phyloP scores from a whole-genome alignment of 2,113 vertebrate genomes.

The Alethe castanea region DNA sequence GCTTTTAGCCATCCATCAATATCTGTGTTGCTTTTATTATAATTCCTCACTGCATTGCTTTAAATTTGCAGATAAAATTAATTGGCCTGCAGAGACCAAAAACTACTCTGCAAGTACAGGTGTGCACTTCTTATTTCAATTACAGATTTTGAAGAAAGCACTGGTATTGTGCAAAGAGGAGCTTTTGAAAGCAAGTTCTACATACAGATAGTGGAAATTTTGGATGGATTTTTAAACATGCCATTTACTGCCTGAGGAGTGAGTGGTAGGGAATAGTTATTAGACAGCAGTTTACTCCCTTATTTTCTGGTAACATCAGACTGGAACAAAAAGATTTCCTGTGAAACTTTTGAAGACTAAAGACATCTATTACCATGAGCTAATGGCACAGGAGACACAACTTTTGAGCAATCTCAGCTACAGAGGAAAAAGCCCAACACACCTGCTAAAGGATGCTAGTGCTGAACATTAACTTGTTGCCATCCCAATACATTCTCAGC shows the following conservation, averaged over 20 bases:
- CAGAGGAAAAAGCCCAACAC: background rate
- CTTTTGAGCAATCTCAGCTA: background rate
- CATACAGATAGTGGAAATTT: background rate
- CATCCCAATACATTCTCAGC: background rate
- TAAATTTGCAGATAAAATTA: constrained; percentile 61
- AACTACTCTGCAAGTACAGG: background rate
- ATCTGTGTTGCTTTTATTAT: constrained; percentile 52
- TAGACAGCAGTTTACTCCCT: background rate
- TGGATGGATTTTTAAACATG: background rate
- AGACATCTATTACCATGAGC: background rate
- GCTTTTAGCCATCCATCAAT: constrained; percentile 28
- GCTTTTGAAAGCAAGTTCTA: background rate
- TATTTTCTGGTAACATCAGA: background rate
- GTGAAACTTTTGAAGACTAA: background rate
- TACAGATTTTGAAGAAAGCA: constrained; percentile 5
- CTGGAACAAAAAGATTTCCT: background rate
- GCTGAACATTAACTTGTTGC: background rate
- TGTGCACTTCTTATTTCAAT: constrained; percentile 61
- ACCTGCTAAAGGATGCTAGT: background rate
- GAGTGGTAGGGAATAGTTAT: background rate
- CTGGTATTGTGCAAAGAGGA: background rate
- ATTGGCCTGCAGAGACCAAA: constrained; percentile 26
- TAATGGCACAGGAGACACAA: background rate
- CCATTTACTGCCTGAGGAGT: background rate
- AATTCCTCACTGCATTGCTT: constrained; percentile 48